Evolutionary conservation across 2,888 invertebrate species (phyloP).

Genomic region (Pocota personata): DNA sequence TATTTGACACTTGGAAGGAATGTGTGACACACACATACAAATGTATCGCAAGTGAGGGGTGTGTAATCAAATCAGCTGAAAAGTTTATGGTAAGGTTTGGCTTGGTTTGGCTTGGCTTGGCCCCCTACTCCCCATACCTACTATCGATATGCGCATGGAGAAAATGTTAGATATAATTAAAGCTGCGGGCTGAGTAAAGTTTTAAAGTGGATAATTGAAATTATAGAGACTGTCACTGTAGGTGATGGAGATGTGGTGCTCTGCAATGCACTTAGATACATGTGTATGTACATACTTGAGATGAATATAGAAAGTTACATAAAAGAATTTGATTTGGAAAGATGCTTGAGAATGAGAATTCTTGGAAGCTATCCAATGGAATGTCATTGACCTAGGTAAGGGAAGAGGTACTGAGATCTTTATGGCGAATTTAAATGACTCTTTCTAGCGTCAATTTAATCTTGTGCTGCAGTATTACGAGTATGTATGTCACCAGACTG

Average conservation of each 20-base stretch:
- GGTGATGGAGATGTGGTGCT: neutral
- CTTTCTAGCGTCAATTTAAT: neutral
- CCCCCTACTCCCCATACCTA: neutral
- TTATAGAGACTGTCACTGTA: neutral
- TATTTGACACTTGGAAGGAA: constrained; percentile 47
- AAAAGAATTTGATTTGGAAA: neutral
- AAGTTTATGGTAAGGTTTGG: neutral
- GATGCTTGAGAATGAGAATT: neutral
- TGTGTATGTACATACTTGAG: neutral
- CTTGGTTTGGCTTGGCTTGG: too few relatives aligned
- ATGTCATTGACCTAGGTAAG: constrained; percentile 38
- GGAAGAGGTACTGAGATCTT: neutral
- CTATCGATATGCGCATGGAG: neutral
- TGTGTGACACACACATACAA: constrained; percentile 13
- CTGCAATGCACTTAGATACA: neutral
- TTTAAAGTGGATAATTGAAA: neutral
- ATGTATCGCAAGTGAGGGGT: neutral
- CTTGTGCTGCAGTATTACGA: neutral
- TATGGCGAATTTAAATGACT: neutral
- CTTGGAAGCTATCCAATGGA: constrained; percentile 5
- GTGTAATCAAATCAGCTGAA: constrained; percentile 28
- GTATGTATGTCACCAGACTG: neutral
- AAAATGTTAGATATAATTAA: neutral
- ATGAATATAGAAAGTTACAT: constrained; percentile 20
- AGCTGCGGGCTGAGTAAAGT: neutral